Evolutionary conservation across 2,113 vertebrate genomes (phyloP), one percentile per base, ranked within the genome.

Genomic region (Meles meles): DNA sequence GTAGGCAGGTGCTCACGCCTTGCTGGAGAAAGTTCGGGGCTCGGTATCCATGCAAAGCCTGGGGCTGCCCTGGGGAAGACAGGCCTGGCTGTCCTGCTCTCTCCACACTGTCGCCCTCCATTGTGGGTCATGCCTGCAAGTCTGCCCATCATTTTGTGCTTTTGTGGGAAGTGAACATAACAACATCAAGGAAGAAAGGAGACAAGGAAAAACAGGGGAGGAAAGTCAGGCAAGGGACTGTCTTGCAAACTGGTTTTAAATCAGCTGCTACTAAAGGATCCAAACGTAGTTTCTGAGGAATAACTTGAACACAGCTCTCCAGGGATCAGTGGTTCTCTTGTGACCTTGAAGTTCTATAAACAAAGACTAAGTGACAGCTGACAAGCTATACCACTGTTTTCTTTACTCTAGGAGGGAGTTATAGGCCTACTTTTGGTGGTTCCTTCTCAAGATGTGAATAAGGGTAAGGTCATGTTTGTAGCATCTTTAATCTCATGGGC

Each of bases 301-400:
- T 57, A 42, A 21, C 39, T 1, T 17, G n/a, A 77, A 1, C 12
- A 0, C 23, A 25, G 0, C 23, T 34, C 49, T 74, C 42, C 1
- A 7, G 52, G 44, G 10, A 72, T 31, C 18, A 15, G 0, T 25
- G 9, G 20, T 10, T 52, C 44, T 63, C 44, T 57, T 21, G 31
- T 25, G 80, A 81, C 21, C 9, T 42, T 15, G 34, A 57, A 55
- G 44, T 88, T n/a, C n/a, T 7, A 2, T 11, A 55, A 91, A 25
- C 25, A 29, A 61, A 76, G n/a, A 84, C 17, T 9, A 49, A 47
- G 44, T 69, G 42, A 6, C n/a, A 71, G 29, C 12, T 27, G 14
- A 31, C 39, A 59, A 42, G 2, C 42, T 42, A 5, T 2, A 13
- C 14, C 3, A 2, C 9, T 44, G 8, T 29, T 59, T 20, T 39